These are phyloP conservation scores for Emydocephalus ijimae DNA, from an alignment of 2,113 vertebrate species.

Conservation along the genomic window DNA sequence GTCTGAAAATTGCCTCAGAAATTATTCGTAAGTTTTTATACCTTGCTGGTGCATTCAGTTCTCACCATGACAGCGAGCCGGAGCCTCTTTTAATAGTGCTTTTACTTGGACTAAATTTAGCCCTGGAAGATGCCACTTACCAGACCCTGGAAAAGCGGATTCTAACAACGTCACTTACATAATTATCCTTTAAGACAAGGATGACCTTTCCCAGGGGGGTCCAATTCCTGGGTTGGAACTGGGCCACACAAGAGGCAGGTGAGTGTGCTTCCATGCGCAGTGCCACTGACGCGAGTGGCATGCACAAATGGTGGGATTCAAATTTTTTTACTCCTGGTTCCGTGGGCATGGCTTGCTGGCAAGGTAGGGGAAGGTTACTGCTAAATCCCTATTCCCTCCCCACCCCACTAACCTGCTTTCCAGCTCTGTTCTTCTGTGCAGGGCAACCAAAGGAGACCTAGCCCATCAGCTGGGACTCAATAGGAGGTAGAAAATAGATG, in stretches of 20 bases:
- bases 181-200: neutral
- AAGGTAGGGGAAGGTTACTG: too few relatives aligned
- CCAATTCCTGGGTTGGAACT: neutral
- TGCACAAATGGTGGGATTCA: too few relatives aligned
- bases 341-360: too few relatives aligned
- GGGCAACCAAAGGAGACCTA: too few relatives aligned
- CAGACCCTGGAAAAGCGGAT: neutral
- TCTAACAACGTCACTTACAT: neutral
- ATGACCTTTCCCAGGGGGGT: neutral
- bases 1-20: neutral
- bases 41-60: neutral
- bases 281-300: too few relatives aligned
- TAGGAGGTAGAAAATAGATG: too few relatives aligned
- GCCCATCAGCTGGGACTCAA: too few relatives aligned
- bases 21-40: neutral
- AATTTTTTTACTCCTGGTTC: too few relatives aligned
- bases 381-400: too few relatives aligned
- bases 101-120: neutral
- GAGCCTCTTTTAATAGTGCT: neutral
- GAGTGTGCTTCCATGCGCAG: neutral
- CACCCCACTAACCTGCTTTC: too few relatives aligned
- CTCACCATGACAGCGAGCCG: neutral
- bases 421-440: too few relatives aligned
- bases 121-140: neutral
- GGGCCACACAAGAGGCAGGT: too few relatives aligned